Base-by-base conservation (phyloP, 2,113 vertebrate genomes). In the Phrynosoma blainvillii region DNA sequence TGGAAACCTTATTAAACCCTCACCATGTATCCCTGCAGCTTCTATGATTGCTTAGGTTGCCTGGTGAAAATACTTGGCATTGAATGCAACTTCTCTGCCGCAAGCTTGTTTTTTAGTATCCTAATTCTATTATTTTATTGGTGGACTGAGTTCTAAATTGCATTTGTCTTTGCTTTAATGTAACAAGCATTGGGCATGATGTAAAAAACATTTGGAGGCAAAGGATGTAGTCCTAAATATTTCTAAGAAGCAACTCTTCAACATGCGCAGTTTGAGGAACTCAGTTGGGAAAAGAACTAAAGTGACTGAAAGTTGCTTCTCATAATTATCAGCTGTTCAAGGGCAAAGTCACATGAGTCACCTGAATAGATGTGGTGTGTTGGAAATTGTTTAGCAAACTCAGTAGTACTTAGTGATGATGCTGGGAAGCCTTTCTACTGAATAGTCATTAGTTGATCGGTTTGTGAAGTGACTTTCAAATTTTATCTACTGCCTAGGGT, bases 401-500 rank as follows among this genome's bases (percentile, higher is more conserved):
- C 25, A 36, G 36, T 84, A 27, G 16, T 87, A 80, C 68, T 65
- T 76, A 70, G 47, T 4, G 52, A 32, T 83, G 23, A 2, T 2
- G 14, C n/a, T 25, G n/a, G 52, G 82, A 89, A 82, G 59, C 30
- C 47, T 83, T 73, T 47, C 13, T 78, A 62, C 52, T 47, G 25
- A 27, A 65, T 36, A 54, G 9, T 85, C n/a, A 27, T 65, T 36
- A 54, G 9, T 85, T 25, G 32, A 42, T 78, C 79, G 11, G 18
- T 71, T 74, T 71, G 74, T 70, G 65, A 78, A 62, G 52, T 65
- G 36, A 52, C 36, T 65, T 88, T 65, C 75, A n/a, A 75, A 83
- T 84, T 87, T 79, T 79, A 71, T 83, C 32, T 74, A 27, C 21
- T 87, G 56, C n/a, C 8, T n/a, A 54, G 32, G 65, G 74, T 77